Evolutionary conservation across 1,140 invertebrate genomes (phyloP).

Genomic region (Leptinotarsa lineolata): DNA sequence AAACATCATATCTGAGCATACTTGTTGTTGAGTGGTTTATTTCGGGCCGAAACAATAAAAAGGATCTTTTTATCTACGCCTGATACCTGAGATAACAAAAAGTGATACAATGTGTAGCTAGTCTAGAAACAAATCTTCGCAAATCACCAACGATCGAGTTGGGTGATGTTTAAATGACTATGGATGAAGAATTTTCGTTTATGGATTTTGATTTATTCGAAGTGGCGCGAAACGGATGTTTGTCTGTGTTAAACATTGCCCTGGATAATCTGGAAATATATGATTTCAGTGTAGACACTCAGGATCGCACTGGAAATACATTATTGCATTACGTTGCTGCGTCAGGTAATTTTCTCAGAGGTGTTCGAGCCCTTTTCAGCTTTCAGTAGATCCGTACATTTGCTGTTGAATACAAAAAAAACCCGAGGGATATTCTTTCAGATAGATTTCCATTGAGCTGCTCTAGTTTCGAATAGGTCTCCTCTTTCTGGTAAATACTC

Average conservation of each 20-base stretch:
- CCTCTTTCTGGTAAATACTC: too few relatives aligned
- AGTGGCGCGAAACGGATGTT: constrained; percentile 37
- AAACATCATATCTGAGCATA: neutral
- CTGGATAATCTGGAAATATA: constrained; percentile 40
- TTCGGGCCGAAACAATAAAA: neutral
- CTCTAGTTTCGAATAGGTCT: too few relatives aligned
- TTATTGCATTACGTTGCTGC: constrained; percentile 38
- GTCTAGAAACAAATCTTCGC: neutral
- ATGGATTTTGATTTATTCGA: constrained; percentile 41
- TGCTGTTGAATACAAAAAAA: too few relatives aligned
- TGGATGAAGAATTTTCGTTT: constrained; percentile 30
- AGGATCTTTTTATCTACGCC: neutral
- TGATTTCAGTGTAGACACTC: constrained; percentile 32
- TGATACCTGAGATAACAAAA: neutral
- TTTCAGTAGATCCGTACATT: too few relatives aligned
- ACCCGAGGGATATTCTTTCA: too few relatives aligned
- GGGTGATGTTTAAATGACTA: neutral
- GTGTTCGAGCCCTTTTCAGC: too few relatives aligned
- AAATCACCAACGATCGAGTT: neutral
- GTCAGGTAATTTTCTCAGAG: constrained; percentile 27
- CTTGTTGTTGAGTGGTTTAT: neutral
- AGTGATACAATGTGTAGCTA: neutral
- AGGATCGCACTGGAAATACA: constrained; percentile 34
- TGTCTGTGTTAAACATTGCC: constrained; percentile 35
- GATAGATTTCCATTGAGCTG: too few relatives aligned